Base-by-base conservation (phyloP, 2,888 invertebrate genomes). In the Ophion ventricosus region DNA sequence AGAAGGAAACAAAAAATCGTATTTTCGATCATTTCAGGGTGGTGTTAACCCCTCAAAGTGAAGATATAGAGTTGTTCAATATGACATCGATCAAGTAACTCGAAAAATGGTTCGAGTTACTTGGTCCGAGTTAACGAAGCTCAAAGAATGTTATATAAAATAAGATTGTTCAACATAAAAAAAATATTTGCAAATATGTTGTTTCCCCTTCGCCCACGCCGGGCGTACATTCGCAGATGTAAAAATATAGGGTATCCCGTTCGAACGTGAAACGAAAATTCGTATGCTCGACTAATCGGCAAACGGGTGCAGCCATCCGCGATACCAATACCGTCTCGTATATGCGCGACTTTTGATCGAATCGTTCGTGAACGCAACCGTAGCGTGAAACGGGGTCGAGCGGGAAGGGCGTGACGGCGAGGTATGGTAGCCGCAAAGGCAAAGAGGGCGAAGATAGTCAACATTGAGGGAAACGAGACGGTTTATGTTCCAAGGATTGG, bases 361-460 rank as follows among this genome's bases (percentile, higher is more conserved):
- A 85, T 81, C 57, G 69, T 74, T 43, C 56, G 77, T 73, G 63
- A 72, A 69, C 35, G 35, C 82, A 76, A 74, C 23, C 64, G 74
- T 69, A 43, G 72, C 73, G 54, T 69, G 73, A 80, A 76, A 77
- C 64, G 72, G 73, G 66, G 67, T 29, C 57, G 74, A 56, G 61
- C 57, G 70, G 76, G 78, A 69, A 54, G 63, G 35, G 70, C 49
- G 64, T 40, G 40, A 20, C 63, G 43, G 56, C 57, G 61, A 7
- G 76, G 23, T 72, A 76, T 54, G 73, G 70, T 75, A 82, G 82
- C 77, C 61, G 43, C 67, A 61, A 73, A 72, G 79, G 82, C 75
- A 54, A 74, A 82, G 61, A 79, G 83, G 80, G 74, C 75, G 84
- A 77, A 86, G 25, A 63, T 23, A 76, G 66, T 59, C 49, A 76